A percentile compares a stretch with the other conserved stretches of the same genome.
These are phyloP conservation scores for Sakesphorus luctuosus DNA, from an alignment of 2,113 vertebrate species.

Conservation along the genomic window DNA sequence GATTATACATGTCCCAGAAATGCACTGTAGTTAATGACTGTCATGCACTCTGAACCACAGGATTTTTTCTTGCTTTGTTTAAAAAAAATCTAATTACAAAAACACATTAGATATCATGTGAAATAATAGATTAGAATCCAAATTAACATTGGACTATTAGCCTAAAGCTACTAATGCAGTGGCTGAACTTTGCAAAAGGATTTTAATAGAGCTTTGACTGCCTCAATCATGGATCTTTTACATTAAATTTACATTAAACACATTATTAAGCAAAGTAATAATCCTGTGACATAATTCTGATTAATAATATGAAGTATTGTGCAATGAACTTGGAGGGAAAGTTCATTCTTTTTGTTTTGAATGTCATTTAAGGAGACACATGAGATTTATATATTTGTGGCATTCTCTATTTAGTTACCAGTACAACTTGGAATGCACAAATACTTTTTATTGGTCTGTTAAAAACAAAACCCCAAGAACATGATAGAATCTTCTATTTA, in stretches of 20 bases:
- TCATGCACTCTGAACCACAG: background rate
- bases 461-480: background rate
- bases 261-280: slow-evolving; percentile 65
- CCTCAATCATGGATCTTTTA: slow-evolving; percentile 49
- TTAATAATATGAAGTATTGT: slow-evolving; percentile 46
- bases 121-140: slow-evolving; percentile 19
- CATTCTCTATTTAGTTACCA: background rate
- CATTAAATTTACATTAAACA: slow-evolving; percentile 69
- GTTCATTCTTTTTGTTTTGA: slow-evolving; percentile 21
- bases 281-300: slow-evolving; percentile 47
- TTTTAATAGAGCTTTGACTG: slow-evolving; percentile 65
- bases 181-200: slow-evolving; percentile 35
- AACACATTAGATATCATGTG: slow-evolving; percentile 7
- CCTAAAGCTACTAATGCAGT: slow-evolving; percentile 41
- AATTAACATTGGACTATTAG: slow-evolving; percentile 49
- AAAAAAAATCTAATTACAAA: slow-evolving; percentile 51
- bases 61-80: background rate
- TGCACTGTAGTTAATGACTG: slow-evolving; percentile 30
- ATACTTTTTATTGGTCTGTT: background rate
- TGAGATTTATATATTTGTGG: background rate
- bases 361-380: background rate
- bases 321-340: background rate
- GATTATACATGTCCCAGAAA: slow-evolving; percentile 17
- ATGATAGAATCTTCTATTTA: background rate
- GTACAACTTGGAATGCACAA: background rate